A percentile compares a stretch with the other conserved stretches of the same genome.
Conservation (phyloP, 2,113 vertebrate species). For the Hiodon tergisus region DNA sequence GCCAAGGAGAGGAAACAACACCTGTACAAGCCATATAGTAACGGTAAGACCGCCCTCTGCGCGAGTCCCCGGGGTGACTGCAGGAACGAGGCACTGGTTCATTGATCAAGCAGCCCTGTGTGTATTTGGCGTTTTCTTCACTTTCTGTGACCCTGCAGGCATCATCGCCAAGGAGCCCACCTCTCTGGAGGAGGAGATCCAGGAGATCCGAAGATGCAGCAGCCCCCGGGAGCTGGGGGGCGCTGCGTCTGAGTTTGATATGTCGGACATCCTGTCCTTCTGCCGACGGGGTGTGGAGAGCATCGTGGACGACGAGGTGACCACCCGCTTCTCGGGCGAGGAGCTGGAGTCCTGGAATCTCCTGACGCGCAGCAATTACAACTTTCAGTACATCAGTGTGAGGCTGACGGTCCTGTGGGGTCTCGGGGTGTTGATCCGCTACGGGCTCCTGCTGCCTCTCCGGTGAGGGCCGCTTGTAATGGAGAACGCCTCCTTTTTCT, state of each 20-base stretch:
- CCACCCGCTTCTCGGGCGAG: slow-evolving; percentile 82
- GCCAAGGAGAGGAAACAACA: slow-evolving; percentile 80
- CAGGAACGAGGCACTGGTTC: no score
- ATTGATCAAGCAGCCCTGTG: no score
- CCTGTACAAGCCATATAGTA: slow-evolving; percentile 75
- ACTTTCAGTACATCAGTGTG: slow-evolving; percentile 82
- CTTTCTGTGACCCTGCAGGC: slow-evolving; percentile 51
- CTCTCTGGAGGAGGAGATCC: slow-evolving; percentile 79
- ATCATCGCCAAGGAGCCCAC: slow-evolving; percentile 80
- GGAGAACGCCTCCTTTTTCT: no score
- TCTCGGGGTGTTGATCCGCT: slow-evolving; percentile 76
- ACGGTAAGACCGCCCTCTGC: slow-evolving; percentile 56
- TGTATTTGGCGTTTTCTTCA: not conserved
- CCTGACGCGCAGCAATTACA: slow-evolving; percentile 84
- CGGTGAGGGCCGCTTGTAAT: slow-evolving; percentile 57
- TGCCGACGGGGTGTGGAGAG: slow-evolving; percentile 84
- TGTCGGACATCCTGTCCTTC: slow-evolving; percentile 85
- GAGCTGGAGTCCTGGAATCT: slow-evolving; percentile 90
- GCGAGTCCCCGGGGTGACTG: not conserved
- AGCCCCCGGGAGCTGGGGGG: slow-evolving; percentile 55
- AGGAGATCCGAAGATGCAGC: slow-evolving; percentile 67
- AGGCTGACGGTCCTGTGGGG: slow-evolving; percentile 81
- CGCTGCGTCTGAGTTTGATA: slow-evolving; percentile 67
- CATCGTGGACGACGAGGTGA: slow-evolving; percentile 92
- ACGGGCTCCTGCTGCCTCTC: slow-evolving; percentile 82